Base-by-base conservation (phyloP, 2,797 vertebrate genomes). In the Astyanax mexicanus region DNA sequence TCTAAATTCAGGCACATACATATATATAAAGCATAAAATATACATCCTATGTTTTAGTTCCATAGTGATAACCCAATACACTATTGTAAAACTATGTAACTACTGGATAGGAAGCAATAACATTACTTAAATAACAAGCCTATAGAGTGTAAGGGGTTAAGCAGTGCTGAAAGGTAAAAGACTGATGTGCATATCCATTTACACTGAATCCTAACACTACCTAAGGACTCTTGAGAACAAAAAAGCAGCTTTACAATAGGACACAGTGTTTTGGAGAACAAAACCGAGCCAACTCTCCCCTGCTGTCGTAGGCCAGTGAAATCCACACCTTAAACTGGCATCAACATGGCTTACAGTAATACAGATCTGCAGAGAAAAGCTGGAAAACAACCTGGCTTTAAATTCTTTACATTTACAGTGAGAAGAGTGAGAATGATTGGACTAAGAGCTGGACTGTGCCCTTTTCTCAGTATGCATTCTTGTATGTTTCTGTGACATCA, bases 221-320 rank as follows among this genome's bases (percentile, higher is more conserved):
- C 54, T 15, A 57, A 42, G 42, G 29, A 47, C 47, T 52, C 42
- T 25, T 64, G 13, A 45, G 55, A 40, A 29, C 37, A 71, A 80
- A 70, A 32, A 27, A 52, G 68, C 60, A 60, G 67, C 25, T n/a
- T 40, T 57, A 47, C 17, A 69, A 76, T 13, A 72, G 47, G 72
- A 40, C 32, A 80, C 44, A 72, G 51, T 57, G 35, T 73, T 35
- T 47, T 25, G 23, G 25, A 70, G 69, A 77, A 19, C 44, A 45
- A 61, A 57, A 57, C 19, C 23, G 23, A 45, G n/a, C 65, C 47
- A 40, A 21, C 35, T 44, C 42, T 52, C 38, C 78, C n/a, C 58
- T 37, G 45, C 51, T 42, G 52, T 72, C 75, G 40, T 27, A 71
- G 69, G 69, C 27, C 49, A 74, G 27, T 62, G 72, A 82, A 70